Conservation (phyloP, 1,140 invertebrate genomes). For the Camponotus vicinus region DNA sequence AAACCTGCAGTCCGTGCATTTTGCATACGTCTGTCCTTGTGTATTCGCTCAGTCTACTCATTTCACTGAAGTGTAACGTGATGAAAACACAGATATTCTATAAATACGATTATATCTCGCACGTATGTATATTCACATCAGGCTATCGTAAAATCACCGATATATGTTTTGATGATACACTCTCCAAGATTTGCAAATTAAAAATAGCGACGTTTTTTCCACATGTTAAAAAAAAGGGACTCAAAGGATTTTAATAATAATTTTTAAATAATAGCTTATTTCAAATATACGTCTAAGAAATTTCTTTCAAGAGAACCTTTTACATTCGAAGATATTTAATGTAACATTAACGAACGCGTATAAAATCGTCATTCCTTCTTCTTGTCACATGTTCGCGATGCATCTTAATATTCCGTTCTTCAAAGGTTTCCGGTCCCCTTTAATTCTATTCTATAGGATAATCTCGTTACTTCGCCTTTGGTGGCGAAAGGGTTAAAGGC, state of each 20-base stretch:
- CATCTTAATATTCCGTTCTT: conserved; percentile 17
- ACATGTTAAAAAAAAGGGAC: too few relatives aligned
- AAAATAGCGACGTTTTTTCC: too few relatives aligned
- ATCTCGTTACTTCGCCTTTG: conserved; percentile 21
- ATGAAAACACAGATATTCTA: background rate
- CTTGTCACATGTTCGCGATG: background rate
- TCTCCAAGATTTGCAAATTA: too few relatives aligned
- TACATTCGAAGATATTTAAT: background rate
- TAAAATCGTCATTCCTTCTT: background rate
- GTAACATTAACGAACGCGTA: background rate
- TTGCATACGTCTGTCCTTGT: background rate
- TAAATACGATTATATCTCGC: background rate
- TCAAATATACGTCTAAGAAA: too few relatives aligned
- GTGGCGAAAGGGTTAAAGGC: background rate
- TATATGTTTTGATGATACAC: background rate
- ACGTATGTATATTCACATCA: background rate
- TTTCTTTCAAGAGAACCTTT: background rate
- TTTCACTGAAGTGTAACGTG: background rate
- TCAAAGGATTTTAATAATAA: too few relatives aligned
- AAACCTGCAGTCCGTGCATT: background rate
- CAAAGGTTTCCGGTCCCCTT: conserved; percentile 34
- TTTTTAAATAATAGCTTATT: too few relatives aligned
- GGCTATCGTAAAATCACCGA: background rate
- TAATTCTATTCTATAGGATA: conserved; percentile 42
- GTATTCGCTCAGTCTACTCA: background rate